Base-by-base conservation (phyloP, 2,888 invertebrate species). In the Taenaris catops region DNA sequence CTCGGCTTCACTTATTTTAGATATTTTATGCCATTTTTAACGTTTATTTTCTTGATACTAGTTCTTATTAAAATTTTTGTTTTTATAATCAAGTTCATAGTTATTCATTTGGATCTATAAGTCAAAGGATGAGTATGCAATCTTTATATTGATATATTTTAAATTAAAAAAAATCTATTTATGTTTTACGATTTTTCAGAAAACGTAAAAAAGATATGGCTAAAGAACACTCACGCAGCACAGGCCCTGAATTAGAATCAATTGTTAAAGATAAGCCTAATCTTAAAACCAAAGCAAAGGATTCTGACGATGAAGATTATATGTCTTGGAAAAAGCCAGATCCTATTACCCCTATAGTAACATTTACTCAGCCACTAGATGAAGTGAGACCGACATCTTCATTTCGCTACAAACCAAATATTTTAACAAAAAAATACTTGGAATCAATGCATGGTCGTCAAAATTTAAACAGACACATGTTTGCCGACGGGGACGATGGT, bases 401-500 rank as follows among this genome's bases (percentile, higher is more conserved):
- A 0, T 68, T 72, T 32, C 58, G 55, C 23, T 81, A 69, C 44
- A 81, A 78, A 52, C 51, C 66, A 18, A 79, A 80, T 28, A 52
- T 72, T 44, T 51, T 86, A 25, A 86, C 83, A n/a, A 81, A 76
- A 50, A 86, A 79, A 48, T 76, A 79, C 44, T 52, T 86, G 36
- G 83, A 84, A 55, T 76, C 67, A n/a, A 80, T 81, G 38, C 83
- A 83, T 38, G 68, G 79, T 6, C 53, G 72, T 37, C 74, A 75
- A 36, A 66, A 65, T 32, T 61, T 65, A 36, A 52, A 58, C 12
- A 65, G 64, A 54, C 63, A 69, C 0, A 58, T 66, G 31, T 65
- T 81, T 24, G 78, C 79, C 12, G 88, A 88, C 40, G 87, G 94
- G 61, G 95, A 95, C 59, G 95, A 95, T 60, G 95, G 95, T 6